Conservation (phyloP, 2,797 vertebrate species). For the Lutjanus argentimaculatus region DNA sequence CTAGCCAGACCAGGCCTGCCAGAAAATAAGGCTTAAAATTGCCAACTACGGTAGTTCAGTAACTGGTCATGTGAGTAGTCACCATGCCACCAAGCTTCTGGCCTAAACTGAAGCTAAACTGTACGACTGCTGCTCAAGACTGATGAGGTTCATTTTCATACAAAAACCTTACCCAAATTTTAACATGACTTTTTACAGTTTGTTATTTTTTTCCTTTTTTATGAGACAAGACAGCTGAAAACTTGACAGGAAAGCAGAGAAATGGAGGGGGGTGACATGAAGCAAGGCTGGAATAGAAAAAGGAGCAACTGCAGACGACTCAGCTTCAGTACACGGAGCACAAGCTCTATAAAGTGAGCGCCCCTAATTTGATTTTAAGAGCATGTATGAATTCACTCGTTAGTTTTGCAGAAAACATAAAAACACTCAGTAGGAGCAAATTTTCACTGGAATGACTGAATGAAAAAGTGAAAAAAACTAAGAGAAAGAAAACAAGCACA, state of each 20-base stretch:
- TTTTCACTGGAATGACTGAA: slow-evolving; percentile 5
- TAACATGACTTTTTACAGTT: too few relatives aligned
- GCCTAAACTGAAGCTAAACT: too few relatives aligned
- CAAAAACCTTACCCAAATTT: too few relatives aligned
- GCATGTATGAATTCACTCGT: neutral
- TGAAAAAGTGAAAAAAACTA: neutral
- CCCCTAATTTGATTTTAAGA: neutral
- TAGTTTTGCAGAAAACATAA: neutral
- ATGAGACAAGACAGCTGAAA: too few relatives aligned
- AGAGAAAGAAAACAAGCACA: slow-evolving; percentile 9
- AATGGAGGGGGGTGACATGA: too few relatives aligned
- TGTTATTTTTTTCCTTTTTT: too few relatives aligned
- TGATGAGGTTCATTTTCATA: neutral
- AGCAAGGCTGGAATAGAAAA: too few relatives aligned
- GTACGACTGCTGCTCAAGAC: neutral
- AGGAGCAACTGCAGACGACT: too few relatives aligned
- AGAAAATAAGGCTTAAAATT: neutral
- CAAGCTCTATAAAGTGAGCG: too few relatives aligned
- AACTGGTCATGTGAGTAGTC: neutral
- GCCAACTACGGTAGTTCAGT: neutral
- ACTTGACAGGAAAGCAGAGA: too few relatives aligned
- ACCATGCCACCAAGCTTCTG: neutral
- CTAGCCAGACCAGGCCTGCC: neutral
- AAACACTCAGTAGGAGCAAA: neutral
- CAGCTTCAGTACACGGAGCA: too few relatives aligned